These are phyloP conservation scores for Smittia sp. DNA, from an alignment of 2,888 invertebrate genomes.

Conservation along the genomic window DNA sequence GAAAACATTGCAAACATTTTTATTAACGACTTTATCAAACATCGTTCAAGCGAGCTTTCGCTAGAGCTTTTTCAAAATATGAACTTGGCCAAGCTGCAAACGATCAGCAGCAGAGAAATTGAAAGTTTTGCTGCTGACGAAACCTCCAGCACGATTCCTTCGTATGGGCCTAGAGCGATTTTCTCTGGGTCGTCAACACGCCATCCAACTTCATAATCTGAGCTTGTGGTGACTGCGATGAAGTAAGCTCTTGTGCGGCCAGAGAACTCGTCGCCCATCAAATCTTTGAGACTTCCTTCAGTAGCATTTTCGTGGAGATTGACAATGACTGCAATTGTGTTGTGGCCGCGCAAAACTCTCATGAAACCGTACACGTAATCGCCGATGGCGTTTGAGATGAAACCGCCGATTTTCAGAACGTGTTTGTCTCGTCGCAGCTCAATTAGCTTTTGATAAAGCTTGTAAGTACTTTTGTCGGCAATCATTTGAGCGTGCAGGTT, in stretches of 20 bases:
- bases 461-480: conserved; percentile 57
- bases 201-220: not conserved
- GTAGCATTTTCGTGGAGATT: conserved; percentile 54
- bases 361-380: conserved; percentile 12
- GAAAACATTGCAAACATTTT: no score
- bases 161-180: not conserved
- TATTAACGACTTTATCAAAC: no score
- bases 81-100: not conserved
- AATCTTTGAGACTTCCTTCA: conserved; percentile 51
- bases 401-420: conserved; percentile 43
- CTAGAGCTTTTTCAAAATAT: not conserved
- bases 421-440: conserved; percentile 53
- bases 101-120: not conserved
- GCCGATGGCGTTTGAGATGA: conserved; percentile 44
- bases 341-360: conserved; percentile 43
- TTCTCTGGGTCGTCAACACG: not conserved
- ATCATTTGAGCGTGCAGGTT: conserved; percentile 60
- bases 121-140: conserved; percentile 11
- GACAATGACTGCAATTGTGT: conserved; percentile 50
- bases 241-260: conserved; percentile 46
- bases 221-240: not conserved
- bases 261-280: conserved; percentile 53
- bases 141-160: conserved; percentile 33
- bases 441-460: conserved; percentile 59
- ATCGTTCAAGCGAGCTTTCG: no score